Evolutionary conservation across 2,113 vertebrate species (phyloP), one percentile per base, ranked within the genome.

Genomic region (Falcunculus frontatus): DNA sequence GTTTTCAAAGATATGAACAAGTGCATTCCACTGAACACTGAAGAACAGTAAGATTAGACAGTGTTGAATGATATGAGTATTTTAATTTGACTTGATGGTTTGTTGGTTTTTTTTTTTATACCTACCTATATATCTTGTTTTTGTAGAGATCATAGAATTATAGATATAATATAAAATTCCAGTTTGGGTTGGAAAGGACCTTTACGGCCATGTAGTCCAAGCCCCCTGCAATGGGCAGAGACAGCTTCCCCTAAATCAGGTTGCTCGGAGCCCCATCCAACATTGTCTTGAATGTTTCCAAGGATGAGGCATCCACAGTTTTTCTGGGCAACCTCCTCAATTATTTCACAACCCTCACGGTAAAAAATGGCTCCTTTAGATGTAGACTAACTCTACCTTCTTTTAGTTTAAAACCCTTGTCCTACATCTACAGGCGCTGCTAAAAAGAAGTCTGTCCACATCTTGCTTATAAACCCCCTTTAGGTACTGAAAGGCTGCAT

Each of bases 261-360:
- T 52, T 68, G n/a, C n/a, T 74, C 35, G 60, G 7, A 60, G 52
- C 20, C 32, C 17, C 0, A 0, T 69, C 44, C 29, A 64, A 5
- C 22, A 32, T 29, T 47, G 9, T 30, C 26, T 65, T 44, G 69
- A 81, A 50, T 56, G 6, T 46, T 72, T 65, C 52, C 47, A 33
- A 11, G 16, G 41, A 56, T 46, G 16, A 46, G 16, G 25, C 25
- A 44, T 16, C 20, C 26, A 6, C 33, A 42, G 7, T 16, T 56
- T n/a, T 44, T 60, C 41, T 75, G 35, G 29, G 14, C 9, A 87
- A 52, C 26, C 6, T 64, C 16, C 4, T 11, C 16, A n/a, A 49
- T 3, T 69, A 33, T 55, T 32, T 79, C 55, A 74, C 7, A 29
- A 35, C 16, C 5, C 4, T 79, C 27, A 29, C 3, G 29, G 15